Conservation (phyloP, 2,113 vertebrate genomes). For the Chunga burmeisteri region DNA sequence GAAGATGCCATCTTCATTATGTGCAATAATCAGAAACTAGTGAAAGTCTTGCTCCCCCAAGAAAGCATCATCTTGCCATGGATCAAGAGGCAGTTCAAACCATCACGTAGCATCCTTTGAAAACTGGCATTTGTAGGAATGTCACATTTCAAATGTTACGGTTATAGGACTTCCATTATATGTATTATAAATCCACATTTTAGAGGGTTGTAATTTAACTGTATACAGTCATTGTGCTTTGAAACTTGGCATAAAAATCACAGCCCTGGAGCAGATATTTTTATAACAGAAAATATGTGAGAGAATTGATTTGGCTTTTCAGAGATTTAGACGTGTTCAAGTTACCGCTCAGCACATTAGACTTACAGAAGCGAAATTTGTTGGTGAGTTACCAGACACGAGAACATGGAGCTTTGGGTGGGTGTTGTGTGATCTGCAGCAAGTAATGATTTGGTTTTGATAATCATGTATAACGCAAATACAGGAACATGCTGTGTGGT, state of each 20-base stretch:
- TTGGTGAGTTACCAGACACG: neutral
- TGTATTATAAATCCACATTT: constrained; percentile 1
- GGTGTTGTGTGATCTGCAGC: neutral
- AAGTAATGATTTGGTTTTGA: neutral
- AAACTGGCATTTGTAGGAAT: neutral
- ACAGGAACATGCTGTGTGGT: neutral
- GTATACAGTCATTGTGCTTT: neutral
- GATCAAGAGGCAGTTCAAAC: neutral
- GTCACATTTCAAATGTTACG: neutral
- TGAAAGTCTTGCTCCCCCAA: neutral
- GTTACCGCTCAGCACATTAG: neutral
- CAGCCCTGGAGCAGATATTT: neutral
- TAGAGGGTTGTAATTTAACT: constrained; percentile 9
- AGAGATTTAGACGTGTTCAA: neutral
- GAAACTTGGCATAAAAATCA: constrained; percentile 21
- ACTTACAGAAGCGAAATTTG: neutral
- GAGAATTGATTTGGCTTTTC: constrained; percentile 17
- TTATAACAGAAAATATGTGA: constrained; percentile 11
- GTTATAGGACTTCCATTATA: neutral
- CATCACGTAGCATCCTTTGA: neutral
- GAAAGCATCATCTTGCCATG: neutral
- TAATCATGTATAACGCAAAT: neutral
- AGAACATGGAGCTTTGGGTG: neutral
- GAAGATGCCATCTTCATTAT: neutral
- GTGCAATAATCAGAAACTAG: neutral